Conservation (phyloP, 2,113 vertebrate genomes). For the Lonchura striata region DNA sequence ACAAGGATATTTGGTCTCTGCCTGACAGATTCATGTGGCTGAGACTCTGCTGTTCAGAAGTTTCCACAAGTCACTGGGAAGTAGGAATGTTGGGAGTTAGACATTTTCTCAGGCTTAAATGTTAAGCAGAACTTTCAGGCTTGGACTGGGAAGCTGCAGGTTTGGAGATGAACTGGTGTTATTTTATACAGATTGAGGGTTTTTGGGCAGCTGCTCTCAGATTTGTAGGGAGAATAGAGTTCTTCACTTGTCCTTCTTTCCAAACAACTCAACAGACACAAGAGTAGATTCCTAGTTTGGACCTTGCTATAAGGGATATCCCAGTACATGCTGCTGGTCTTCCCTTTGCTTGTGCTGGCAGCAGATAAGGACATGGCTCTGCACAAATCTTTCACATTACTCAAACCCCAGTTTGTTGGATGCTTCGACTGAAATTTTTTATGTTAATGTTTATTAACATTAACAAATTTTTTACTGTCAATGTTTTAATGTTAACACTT, state of each 20-base stretch:
- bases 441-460: not conserved
- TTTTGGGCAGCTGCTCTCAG: not conserved
- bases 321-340: not conserved
- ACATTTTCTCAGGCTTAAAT: not conserved
- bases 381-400: not conserved
- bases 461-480: not conserved
- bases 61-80: not conserved
- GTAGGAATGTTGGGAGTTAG: not conserved
- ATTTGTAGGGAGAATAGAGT: not conserved
- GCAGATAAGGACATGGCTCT: not conserved
- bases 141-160: not conserved
- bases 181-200: not conserved
- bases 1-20: not conserved
- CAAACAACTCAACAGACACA: not conserved
- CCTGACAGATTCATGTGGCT: not conserved
- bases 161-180: not conserved
- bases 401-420: not conserved
- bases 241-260: not conserved
- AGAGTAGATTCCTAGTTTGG: not conserved
- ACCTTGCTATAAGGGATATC: not conserved
- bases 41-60: not conserved
- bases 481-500: not conserved
- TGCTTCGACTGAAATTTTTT: not conserved
- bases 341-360: not conserved
- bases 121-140: not conserved